phyloP scores from a whole-genome alignment of 1,140 invertebrate species.

The Plutomurus gul region DNA sequence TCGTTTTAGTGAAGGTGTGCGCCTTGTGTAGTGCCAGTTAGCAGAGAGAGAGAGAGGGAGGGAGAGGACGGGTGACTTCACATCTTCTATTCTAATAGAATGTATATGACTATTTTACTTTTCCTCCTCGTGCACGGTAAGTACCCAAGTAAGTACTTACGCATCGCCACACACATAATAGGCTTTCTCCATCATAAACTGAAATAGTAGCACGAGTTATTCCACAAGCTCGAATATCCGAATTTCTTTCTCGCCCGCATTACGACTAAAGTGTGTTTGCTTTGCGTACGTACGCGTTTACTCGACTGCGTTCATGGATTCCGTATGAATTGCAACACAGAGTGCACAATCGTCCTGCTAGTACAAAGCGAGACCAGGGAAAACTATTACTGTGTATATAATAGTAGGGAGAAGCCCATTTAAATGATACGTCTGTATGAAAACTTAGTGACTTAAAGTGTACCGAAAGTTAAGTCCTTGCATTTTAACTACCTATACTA shows the following conservation, averaged over 20 bases:
- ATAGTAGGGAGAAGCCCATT: too few species aligned
- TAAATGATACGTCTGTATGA: neutral
- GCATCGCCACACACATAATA: neutral
- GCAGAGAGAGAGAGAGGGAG: too few species aligned
- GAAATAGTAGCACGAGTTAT: neutral
- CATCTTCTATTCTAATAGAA: neutral
- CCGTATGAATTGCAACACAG: too few species aligned
- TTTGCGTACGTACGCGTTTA: too few species aligned
- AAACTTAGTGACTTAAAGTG: neutral
- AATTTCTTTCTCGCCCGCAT: too few species aligned
- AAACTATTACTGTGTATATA: too few species aligned
- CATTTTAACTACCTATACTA: too few species aligned
- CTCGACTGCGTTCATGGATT: too few species aligned
- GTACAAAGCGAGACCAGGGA: too few species aligned
- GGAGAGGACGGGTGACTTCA: too few species aligned
- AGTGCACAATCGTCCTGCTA: too few species aligned
- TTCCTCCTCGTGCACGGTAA: neutral
- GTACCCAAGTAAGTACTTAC: neutral
- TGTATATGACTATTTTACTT: neutral
- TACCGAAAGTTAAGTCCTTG: neutral
- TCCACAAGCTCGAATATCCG: neutral
- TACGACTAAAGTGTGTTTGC: too few species aligned
- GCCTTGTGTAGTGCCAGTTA: neutral
- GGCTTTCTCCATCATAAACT: neutral
- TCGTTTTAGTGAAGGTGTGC: neutral